Base-by-base conservation (phyloP, 2,888 invertebrate genomes). In the Cosmia trapezina region DNA sequence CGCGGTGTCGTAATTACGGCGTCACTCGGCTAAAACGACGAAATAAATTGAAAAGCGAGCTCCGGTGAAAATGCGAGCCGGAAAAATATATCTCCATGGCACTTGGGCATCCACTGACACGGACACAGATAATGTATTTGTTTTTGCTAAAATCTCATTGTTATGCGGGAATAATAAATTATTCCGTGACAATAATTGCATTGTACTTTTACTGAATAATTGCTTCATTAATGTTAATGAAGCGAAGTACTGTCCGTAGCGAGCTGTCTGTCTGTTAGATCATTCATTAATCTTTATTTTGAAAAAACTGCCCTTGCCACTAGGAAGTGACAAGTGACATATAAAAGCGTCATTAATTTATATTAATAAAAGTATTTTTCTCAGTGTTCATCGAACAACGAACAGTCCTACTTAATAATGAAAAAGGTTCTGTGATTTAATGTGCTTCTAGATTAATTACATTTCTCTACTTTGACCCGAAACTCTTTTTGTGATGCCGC, bases 1-100 rank as follows among this genome's bases (percentile, higher is more conserved):
- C 87, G 87, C 89, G 89, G 88, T 88, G 87, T 89, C 90, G 93
- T 94, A 94, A 95, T 95, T 94, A 95, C 93, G 91, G 90, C 93
- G 91, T 93, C 94, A 94, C 91, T 93, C 91, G 90, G 91, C 91
- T 93, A 94, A 94, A 95, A 94, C 93, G 92, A 89, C 91, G 89
- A 93, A 94, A 95, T 95, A 94, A 95, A 95, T 95, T 95, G 94
- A 95, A 95, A 95, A 92, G 92, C 93, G 89, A 90, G 91, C 92
- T 90, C 90, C 91, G 90, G 92, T 92, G 91, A 94, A 94, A 94
- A 94, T 93, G 87, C 88, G 90, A 89, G 90, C 89, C 90, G 90
- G 93, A 92, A 93, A 88, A 93, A 94, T 93, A 93, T 93, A 91
- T 91, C 91, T 93, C 89, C 88, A 90, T 90, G 91, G 91, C 90